These are phyloP conservation scores for Indri indri DNA, from an alignment of 2,113 vertebrate genomes.

Conservation along the genomic window DNA sequence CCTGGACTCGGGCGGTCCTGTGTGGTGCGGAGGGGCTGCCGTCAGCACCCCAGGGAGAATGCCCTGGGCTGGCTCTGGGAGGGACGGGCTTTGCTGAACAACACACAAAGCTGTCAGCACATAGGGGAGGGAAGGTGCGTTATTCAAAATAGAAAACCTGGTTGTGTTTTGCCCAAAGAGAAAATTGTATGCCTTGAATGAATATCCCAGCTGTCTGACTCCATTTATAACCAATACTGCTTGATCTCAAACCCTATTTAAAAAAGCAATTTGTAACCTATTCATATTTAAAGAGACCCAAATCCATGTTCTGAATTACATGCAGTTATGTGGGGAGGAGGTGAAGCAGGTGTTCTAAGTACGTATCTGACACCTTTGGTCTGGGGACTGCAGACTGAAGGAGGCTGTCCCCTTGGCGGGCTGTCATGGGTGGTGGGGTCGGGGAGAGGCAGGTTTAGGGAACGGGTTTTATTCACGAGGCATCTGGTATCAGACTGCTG, in stretches of 20 bases:
- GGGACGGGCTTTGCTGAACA: not conserved
- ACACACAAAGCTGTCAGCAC: too few species aligned
- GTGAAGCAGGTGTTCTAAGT: not conserved
- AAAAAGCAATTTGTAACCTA: not conserved
- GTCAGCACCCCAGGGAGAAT: not conserved
- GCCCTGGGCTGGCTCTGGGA: not conserved
- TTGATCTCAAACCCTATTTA: not conserved
- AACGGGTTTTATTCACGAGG: not conserved
- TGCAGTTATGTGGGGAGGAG: not conserved
- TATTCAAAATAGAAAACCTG: not conserved
- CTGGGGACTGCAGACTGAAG: not conserved
- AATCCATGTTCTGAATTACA: not conserved
- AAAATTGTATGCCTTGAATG: not conserved
- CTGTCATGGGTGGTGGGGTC: not conserved
- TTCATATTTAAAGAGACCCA: not conserved
- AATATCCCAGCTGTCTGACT: not conserved
- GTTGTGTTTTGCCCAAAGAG: not conserved
- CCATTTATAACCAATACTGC: not conserved
- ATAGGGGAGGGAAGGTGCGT: not conserved
- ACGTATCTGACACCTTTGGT: not conserved
- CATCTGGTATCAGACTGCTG: not conserved
- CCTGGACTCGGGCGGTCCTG: fast-evolving
- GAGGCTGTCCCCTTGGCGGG: not conserved
- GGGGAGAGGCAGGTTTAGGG: not conserved
- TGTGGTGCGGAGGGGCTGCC: fast-evolving